Evolutionary conservation across 1,140 invertebrate genomes (phyloP).

Genomic region (Philopotamus ludificatus): DNA sequence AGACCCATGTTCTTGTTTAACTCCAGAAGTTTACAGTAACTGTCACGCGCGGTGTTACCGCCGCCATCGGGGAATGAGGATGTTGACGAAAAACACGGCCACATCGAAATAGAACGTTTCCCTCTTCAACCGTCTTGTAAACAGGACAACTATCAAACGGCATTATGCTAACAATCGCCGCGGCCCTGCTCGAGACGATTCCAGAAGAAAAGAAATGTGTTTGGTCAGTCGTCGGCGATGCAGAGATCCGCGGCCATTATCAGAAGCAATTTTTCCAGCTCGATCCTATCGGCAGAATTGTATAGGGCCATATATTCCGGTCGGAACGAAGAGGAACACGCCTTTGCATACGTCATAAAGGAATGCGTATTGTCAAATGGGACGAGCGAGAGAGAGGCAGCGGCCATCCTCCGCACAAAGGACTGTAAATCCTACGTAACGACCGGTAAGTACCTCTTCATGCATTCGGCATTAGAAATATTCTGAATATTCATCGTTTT

Average conservation of each 20-base stretch:
- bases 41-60: conserved; percentile 23
- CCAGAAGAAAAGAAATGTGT: neutral
- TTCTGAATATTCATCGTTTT: neutral
- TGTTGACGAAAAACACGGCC: conserved; percentile 25
- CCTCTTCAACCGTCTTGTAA: neutral
- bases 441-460: conserved; percentile 31
- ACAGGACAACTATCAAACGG: neutral
- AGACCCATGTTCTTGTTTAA: conserved; percentile 16
- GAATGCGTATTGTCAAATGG: conserved; percentile 2
- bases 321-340: too few relatives aligned
- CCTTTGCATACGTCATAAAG: conserved; percentile 3
- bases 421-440: conserved; percentile 33
- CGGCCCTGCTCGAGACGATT: neutral
- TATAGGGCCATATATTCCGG: neutral
- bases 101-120: neutral
- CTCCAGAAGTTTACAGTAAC: conserved; percentile 24
- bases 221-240: neutral
- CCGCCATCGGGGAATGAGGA: conserved; percentile 4
- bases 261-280: too few relatives aligned
- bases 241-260: too few relatives aligned
- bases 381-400: neutral
- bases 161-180: neutral
- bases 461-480: neutral
- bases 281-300: neutral
- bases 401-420: conserved; percentile 19